Conservation (phyloP, 2,113 vertebrate genomes). For the Hymenochirus boettgeri region DNA sequence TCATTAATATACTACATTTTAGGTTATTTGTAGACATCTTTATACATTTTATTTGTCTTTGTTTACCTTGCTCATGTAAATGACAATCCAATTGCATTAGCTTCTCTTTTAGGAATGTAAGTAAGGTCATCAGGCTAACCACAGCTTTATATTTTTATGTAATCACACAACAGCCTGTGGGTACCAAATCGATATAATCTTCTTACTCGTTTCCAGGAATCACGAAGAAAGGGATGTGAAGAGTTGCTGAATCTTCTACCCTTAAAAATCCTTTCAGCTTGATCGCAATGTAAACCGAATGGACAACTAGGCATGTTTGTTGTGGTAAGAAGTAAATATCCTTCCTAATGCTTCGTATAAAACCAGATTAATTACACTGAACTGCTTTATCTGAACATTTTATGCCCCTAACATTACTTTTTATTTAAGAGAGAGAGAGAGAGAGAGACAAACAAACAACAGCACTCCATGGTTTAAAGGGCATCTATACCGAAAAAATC, state of each 20-base stretch:
- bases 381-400: not conserved
- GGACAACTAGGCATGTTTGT: constrained; percentile 24
- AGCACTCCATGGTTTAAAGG: too few relatives aligned
- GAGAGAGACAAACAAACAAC: too few relatives aligned
- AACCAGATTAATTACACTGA: constrained; percentile 18
- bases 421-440: too few relatives aligned
- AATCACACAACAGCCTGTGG: constrained; percentile 19
- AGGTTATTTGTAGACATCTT: not conserved
- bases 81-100: constrained; percentile 1
- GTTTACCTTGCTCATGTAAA: not conserved
- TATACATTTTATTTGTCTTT: not conserved
- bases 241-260: constrained; percentile 29
- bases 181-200: constrained; percentile 28
- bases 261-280: constrained; percentile 32
- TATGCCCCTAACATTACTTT: too few relatives aligned
- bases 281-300: constrained; percentile 28
- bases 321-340: constrained; percentile 18
- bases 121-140: not conserved
- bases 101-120: not conserved
- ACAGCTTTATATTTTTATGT: constrained; percentile 2
- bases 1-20: too few relatives aligned
- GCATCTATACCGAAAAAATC: too few relatives aligned
- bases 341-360: constrained; percentile 19
- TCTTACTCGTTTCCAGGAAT: constrained; percentile 36
- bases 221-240: constrained; percentile 7